Percentiles rank a stretch among this genome's conserved stretches.
phyloP scores from a whole-genome alignment of 2,797 vertebrate species.

The Myotis planiceps region DNA sequence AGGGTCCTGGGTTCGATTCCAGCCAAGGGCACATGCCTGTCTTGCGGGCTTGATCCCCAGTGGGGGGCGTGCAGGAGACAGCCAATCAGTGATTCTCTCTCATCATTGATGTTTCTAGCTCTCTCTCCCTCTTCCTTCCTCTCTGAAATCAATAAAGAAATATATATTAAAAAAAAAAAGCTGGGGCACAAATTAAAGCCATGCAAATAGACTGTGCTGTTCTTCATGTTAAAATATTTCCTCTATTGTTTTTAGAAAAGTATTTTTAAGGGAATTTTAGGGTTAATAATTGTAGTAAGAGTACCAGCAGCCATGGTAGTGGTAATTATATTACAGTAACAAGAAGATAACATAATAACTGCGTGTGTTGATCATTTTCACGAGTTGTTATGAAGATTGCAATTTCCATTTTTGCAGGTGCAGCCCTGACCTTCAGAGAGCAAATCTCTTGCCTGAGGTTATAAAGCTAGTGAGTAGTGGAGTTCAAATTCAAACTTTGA shows the following conservation, averaged over 20 bases:
- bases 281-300: neutral
- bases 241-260: neutral
- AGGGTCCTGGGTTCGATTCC: too few species aligned
- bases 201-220: neutral
- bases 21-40: too few species aligned
- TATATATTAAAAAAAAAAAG: too few species aligned
- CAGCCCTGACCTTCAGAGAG: neutral
- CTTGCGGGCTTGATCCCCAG: too few species aligned
- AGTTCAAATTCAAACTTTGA: neutral
- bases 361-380: neutral
- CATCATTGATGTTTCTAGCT: too few species aligned
- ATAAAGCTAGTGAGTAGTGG: neutral
- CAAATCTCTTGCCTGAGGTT: neutral
- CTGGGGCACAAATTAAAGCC: neutral
- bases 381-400: neutral
- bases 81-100: too few species aligned
- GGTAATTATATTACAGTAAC: neutral
- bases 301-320: neutral
- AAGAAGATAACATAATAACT: neutral
- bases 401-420: neutral
- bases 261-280: neutral
- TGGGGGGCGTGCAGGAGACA: too few species aligned
- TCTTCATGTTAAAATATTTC: neutral
- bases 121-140: too few species aligned
- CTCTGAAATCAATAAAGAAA: too few species aligned